Evolutionary conservation across 2,113 vertebrate species (phyloP).

Genomic region (Oncorhynchus keta): DNA sequence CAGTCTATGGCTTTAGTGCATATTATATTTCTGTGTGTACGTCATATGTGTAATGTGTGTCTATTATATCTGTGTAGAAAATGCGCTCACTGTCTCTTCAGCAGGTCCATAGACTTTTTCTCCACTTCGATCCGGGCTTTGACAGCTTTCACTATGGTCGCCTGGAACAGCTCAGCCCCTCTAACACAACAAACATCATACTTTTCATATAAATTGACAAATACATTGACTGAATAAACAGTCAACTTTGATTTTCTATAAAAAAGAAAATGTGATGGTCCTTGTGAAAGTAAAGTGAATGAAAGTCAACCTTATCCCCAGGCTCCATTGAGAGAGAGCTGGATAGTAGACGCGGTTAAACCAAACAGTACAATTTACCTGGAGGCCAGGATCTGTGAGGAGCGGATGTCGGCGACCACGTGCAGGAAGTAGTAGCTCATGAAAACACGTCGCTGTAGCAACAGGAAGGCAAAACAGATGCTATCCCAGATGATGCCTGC

Average conservation of each 20-base stretch:
- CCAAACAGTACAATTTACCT: conserved; percentile 70
- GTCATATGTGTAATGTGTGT: background rate
- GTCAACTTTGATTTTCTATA: too few relatives aligned
- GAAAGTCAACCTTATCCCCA: background rate
- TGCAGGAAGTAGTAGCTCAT: conserved; percentile 96
- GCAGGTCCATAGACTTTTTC: conserved; percentile 94
- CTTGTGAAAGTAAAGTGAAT: background rate
- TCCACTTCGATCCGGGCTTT: conserved; percentile 92
- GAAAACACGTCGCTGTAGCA: conserved; percentile 94
- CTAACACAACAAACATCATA: conserved; percentile 54
- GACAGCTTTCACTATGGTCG: conserved; percentile 92
- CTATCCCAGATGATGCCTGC: conserved; percentile 97
- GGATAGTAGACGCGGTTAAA: background rate
- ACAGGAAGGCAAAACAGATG: conserved; percentile 91
- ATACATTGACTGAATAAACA: too few relatives aligned
- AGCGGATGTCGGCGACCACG: conserved; percentile 91
- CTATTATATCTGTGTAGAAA: background rate
- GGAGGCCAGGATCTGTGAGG: conserved; percentile 90
- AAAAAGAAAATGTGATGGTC: too few relatives aligned
- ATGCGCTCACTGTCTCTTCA: conserved; percentile 92
- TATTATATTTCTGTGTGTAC: background rate
- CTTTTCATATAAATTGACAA: too few relatives aligned
- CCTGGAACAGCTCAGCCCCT: conserved; percentile 93
- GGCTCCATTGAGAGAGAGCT: background rate
- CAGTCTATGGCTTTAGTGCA: too few relatives aligned